phyloP scores from a whole-genome alignment of 2,113 vertebrate genomes.

The Python bivittatus region DNA sequence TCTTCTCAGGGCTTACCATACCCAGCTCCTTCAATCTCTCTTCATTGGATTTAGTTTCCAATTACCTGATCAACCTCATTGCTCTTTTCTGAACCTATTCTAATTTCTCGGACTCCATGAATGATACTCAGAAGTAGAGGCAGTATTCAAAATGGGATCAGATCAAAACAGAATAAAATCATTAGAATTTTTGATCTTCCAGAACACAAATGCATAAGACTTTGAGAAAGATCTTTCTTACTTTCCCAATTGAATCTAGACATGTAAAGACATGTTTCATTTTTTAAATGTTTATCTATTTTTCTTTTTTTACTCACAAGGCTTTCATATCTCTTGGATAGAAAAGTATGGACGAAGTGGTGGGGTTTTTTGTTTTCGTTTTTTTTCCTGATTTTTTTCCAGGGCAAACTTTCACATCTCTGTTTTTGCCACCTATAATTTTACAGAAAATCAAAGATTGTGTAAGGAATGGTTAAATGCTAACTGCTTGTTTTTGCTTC shows the following conservation, averaged over 20 bases:
- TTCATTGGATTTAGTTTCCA: neutral
- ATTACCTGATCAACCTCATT: neutral
- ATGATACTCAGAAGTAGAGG: neutral
- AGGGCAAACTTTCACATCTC: neutral
- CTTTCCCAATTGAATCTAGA: neutral
- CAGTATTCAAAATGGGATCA: neutral
- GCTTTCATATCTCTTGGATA: no score
- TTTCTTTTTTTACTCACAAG: neutral
- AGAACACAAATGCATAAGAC: neutral
- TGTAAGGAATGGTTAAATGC: no score
- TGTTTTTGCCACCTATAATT: no score
- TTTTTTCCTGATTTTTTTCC: no score
- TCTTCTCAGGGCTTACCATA: neutral
- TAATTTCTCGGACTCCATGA: neutral
- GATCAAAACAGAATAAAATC: neutral
- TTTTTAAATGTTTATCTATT: no score
- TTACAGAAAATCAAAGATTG: no score
- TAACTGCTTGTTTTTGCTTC: no score
- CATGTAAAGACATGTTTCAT: neutral
- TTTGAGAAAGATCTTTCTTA: neutral
- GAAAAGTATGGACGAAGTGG: no score
- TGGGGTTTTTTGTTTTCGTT: no score
- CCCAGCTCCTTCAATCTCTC: neutral
- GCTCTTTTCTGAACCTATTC: neutral
- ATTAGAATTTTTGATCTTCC: neutral